Conservation (phyloP, 2,888 invertebrate genomes). For the Sarcophaga subvicina region DNA sequence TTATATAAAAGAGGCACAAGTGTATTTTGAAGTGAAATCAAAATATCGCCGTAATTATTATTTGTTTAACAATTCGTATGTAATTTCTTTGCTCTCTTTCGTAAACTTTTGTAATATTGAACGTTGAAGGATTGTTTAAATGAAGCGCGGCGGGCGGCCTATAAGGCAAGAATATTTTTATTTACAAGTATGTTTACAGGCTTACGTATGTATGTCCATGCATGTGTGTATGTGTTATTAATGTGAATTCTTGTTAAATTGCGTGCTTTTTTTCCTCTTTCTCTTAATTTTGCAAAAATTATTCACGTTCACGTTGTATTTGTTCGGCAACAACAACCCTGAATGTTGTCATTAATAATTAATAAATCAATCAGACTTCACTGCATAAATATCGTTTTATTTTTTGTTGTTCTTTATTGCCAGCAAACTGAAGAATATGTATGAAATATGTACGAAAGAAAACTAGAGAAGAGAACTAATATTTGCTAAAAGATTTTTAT, state of each 20-base stretch:
- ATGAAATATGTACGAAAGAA: neutral
- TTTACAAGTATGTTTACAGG: neutral
- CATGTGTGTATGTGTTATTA: neutral
- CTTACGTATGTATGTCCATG: neutral
- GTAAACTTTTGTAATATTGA: too few species aligned
- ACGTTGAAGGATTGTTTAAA: neutral
- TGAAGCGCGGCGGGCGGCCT: neutral
- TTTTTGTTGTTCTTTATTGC: neutral
- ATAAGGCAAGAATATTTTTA: too few species aligned
- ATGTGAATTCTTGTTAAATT: slow-evolving; percentile 1
- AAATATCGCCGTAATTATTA: slow-evolving; percentile 56
- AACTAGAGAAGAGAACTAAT: neutral
- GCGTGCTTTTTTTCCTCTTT: neutral
- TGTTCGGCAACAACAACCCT: slow-evolving; percentile 36
- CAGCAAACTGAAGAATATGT: neutral
- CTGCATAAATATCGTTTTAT: slow-evolving; percentile 32
- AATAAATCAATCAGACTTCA: slow-evolving; percentile 60
- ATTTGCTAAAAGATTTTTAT: neutral
- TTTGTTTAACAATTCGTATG: slow-evolving; percentile 53
- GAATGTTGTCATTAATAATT: slow-evolving; percentile 65
- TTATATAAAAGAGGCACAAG: slow-evolving; percentile 38
- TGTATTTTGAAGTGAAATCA: slow-evolving; percentile 49
- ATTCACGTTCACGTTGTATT: neutral
- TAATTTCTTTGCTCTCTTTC: slow-evolving; percentile 10
- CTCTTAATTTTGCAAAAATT: too few species aligned